phyloP scores from a whole-genome alignment of 2,797 vertebrate genomes.

The Platalea minor region DNA sequence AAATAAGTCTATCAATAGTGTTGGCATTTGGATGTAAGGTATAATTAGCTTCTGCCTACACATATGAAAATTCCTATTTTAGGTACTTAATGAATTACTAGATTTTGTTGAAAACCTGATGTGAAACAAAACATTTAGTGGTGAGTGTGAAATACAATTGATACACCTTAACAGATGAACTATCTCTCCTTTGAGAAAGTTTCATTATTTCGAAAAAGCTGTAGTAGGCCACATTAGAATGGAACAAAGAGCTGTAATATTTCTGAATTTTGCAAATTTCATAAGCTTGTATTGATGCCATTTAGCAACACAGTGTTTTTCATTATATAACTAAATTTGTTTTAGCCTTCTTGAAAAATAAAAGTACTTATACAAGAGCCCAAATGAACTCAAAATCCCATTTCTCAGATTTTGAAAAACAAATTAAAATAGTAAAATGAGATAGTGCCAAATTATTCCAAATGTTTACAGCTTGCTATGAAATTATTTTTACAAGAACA shows the following conservation, averaged over 20 bases:
- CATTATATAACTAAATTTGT: not conserved
- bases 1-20: not conserved
- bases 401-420: not conserved
- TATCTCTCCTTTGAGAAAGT: not conserved
- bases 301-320: not conserved
- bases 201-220: not conserved
- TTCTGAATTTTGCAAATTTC: not conserved
- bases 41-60: not conserved
- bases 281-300: not conserved
- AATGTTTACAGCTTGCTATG: not conserved
- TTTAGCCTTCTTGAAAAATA: conserved; percentile 4
- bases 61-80: not conserved
- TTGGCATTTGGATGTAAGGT: not conserved
- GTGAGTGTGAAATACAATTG: not conserved
- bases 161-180: not conserved
- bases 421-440: not conserved
- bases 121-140: not conserved
- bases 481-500: not conserved
- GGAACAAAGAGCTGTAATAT: not conserved
- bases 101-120: not conserved
- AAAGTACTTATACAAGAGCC: not conserved
- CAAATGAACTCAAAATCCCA: not conserved
- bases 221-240: not conserved
- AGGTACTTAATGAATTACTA: not conserved
- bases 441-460: not conserved